Percentiles rank a stretch among this genome's conserved stretches.
Conservation (phyloP, 2,888 invertebrate genomes). For the Erpobdella octoculata region DNA sequence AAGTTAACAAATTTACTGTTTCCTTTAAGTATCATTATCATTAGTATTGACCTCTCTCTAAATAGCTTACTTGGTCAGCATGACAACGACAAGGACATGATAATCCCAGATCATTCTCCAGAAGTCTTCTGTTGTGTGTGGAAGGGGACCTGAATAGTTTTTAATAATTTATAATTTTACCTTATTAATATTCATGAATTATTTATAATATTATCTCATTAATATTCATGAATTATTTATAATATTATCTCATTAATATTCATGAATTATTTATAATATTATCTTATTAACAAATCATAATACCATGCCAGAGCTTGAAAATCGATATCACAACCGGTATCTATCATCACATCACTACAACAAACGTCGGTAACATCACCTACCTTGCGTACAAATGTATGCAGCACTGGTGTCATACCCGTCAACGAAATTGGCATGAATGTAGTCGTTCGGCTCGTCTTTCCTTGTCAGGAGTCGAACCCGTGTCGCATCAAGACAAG, state of each 20-base stretch:
- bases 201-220: too few relatives aligned
- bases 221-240: too few relatives aligned
- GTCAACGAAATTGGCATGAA: constrained; percentile 95
- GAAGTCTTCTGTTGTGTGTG: constrained; percentile 86
- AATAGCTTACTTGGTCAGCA: constrained; percentile 66
- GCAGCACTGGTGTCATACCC: constrained; percentile 95
- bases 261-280: too few relatives aligned
- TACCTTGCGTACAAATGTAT: constrained; percentile 93
- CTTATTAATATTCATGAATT: too few relatives aligned
- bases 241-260: too few relatives aligned
- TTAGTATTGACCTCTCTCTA: background rate
- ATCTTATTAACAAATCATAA: too few relatives aligned
- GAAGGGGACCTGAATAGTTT: constrained; percentile 66
- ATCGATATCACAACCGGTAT: too few relatives aligned
- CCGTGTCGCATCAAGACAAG: constrained; percentile 89
- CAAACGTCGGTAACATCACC: too few relatives aligned
- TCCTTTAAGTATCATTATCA: too few relatives aligned
- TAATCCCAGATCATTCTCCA: constrained; percentile 98
- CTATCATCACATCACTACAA: too few relatives aligned
- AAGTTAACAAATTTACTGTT: too few relatives aligned
- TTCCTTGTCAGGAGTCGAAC: constrained; percentile 62
- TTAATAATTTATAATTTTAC: background rate
- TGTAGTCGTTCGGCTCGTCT: constrained; percentile 66
- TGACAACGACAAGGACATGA: constrained; percentile 70
- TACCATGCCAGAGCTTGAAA: too few relatives aligned